phyloP scores from a whole-genome alignment of 2,113 vertebrate genomes.

The Merops nubicus region DNA sequence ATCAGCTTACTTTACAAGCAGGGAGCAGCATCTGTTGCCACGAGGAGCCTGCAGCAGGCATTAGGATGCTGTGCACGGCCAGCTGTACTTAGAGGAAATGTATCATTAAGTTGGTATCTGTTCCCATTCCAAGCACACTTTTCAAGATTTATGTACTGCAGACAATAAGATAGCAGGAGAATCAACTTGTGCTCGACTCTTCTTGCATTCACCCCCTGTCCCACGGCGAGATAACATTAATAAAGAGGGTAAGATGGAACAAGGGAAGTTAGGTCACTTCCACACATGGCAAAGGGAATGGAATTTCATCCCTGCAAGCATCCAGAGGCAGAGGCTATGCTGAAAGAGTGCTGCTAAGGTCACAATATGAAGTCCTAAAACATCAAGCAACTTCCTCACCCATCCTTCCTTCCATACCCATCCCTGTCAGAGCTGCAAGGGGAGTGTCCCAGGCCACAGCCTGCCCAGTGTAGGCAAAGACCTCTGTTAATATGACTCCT shows the following conservation, averaged over 20 bases:
- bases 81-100: constrained; percentile 46
- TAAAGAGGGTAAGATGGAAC: not conserved
- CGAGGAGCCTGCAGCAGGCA: not conserved
- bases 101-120: constrained; percentile 53
- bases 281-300: not conserved
- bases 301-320: not conserved
- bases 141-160: constrained; percentile 63
- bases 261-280: not conserved
- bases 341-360: not conserved
- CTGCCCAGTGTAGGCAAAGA: not conserved
- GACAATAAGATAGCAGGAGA: constrained; percentile 43
- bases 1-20: constrained; percentile 63
- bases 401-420: not conserved
- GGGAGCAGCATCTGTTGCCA: constrained; percentile 60
- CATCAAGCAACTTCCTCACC: not conserved
- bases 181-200: not conserved
- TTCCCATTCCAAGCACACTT: constrained; percentile 61
- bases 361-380: not conserved
- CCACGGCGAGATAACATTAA: not conserved
- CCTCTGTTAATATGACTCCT: not conserved
- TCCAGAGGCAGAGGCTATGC: not conserved
- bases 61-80: constrained; percentile 16
- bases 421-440: not conserved
- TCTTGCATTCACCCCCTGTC: not conserved
- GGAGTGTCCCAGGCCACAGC: not conserved